These are phyloP conservation scores for Apotomis capreana DNA, from an alignment of 2,888 invertebrate species.

Conservation along the genomic window DNA sequence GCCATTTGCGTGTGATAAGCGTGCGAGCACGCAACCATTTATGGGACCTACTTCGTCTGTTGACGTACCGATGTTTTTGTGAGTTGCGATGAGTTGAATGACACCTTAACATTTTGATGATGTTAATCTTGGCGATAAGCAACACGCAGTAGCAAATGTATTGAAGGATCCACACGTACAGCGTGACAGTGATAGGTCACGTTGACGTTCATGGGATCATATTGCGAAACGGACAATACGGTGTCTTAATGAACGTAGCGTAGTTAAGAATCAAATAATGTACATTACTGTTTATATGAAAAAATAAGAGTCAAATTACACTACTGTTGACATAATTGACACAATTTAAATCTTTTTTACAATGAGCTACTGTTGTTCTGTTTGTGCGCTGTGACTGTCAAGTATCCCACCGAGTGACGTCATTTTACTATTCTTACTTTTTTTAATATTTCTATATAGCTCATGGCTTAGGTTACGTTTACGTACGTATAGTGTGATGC, in stretches of 20 bases:
- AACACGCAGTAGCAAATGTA: conserved; percentile 26
- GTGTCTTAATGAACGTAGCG: conserved; percentile 30
- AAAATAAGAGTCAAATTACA: not conserved
- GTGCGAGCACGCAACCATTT: conserved; percentile 36
- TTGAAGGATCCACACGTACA: conserved; percentile 19
- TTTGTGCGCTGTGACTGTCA: too few relatives aligned
- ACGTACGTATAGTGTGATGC: too few relatives aligned
- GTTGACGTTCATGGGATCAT: conserved; percentile 24
- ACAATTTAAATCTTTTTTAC: too few relatives aligned
- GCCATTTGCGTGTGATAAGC: conserved; percentile 35
- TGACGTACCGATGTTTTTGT: conserved; percentile 31
- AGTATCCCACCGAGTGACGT: too few relatives aligned
- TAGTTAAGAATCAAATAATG: conserved; percentile 9
- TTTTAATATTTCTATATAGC: too few relatives aligned
- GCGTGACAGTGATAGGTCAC: conserved; percentile 20
- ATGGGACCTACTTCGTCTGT: conserved; percentile 17
- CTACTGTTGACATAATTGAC: not conserved
- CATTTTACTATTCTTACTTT: too few relatives aligned
- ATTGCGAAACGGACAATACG: conserved; percentile 25
- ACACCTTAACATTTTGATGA: conserved; percentile 8
- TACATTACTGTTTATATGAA: not conserved
- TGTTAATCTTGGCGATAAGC: conserved; percentile 24
- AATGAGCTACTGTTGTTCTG: too few relatives aligned
- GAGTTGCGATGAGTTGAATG: conserved; percentile 26
- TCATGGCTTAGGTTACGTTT: too few relatives aligned